phyloP scores from a whole-genome alignment of 2,113 vertebrate species.

The Gavialis gangeticus region DNA sequence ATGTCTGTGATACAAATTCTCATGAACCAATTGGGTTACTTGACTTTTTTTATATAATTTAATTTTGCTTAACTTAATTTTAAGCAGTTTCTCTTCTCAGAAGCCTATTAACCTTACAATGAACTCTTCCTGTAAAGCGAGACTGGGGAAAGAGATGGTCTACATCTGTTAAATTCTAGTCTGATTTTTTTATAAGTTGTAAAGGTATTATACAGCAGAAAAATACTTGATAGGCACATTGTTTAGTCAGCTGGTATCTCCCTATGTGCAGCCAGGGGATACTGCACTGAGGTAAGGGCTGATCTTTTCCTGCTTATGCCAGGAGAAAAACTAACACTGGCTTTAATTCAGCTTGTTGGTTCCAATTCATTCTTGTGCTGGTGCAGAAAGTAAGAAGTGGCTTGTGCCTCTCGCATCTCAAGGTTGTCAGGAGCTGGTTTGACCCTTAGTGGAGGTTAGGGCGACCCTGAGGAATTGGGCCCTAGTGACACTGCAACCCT shows the following conservation, averaged over 20 bases:
- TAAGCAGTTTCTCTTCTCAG: constrained; percentile 56
- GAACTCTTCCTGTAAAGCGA: constrained; percentile 35
- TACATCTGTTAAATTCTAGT: constrained; percentile 15
- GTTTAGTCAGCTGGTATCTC: not conserved
- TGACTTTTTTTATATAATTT: constrained; percentile 46
- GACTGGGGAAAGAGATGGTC: not conserved
- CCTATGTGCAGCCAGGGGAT: not conserved
- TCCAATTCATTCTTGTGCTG: not conserved
- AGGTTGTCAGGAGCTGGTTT: not conserved
- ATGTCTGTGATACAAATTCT: constrained; percentile 6
- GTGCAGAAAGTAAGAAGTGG: not conserved
- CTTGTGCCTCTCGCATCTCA: not conserved
- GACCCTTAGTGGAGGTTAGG: not conserved
- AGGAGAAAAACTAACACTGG: not conserved
- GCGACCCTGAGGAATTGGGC: not conserved
- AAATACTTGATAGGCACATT: not conserved
- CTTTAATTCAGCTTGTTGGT: not conserved
- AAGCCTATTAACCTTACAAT: constrained; percentile 61
- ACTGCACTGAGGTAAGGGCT: not conserved
- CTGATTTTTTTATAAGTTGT: not conserved
- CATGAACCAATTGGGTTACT: not conserved
- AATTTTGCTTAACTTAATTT: constrained; percentile 64
- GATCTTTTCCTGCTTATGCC: not conserved
- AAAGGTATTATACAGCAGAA: not conserved
- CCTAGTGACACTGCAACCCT: not conserved